Percentiles rank a stretch among this genome's conserved stretches.
Evolutionary conservation across 2,888 invertebrate species (phyloP).

Genomic region (Megastigmus dorsalis): DNA sequence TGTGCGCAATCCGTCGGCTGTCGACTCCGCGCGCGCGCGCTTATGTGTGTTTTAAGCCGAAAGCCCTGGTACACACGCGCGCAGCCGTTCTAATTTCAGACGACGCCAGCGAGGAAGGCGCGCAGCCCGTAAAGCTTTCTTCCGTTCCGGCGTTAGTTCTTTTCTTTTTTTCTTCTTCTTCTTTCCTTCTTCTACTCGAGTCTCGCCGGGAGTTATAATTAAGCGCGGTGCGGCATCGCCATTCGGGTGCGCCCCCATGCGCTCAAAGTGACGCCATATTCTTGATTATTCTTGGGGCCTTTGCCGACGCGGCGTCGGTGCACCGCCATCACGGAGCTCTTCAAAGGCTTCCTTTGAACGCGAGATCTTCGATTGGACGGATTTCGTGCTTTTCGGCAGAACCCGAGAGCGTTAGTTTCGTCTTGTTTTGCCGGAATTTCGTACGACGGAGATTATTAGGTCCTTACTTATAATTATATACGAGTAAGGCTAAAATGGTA

Average conservation of each 20-base stretch:
- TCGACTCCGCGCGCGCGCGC: slow-evolving; percentile 3
- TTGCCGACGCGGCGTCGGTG: slow-evolving; percentile 14
- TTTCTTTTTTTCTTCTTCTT: neutral
- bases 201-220: slow-evolving; percentile 59
- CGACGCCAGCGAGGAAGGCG: slow-evolving; percentile 1
- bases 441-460: too few relatives aligned
- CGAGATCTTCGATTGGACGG: neutral
- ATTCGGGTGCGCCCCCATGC: slow-evolving; percentile 51
- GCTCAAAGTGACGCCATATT: slow-evolving; percentile 56
- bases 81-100: slow-evolving; percentile 56
- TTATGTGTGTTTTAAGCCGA: too few relatives aligned
- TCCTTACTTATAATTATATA: too few relatives aligned
- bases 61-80: too few relatives aligned
- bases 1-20: slow-evolving; percentile 11
- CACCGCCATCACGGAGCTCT: too few relatives aligned
- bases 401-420: too few relatives aligned
- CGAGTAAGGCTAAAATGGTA: too few relatives aligned
- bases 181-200: neutral
- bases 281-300: slow-evolving; percentile 44
- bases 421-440: too few relatives aligned
- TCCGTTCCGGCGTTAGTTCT: slow-evolving; percentile 11
- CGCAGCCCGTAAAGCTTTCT: slow-evolving; percentile 11
- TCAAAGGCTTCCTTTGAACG: slow-evolving; percentile 10
- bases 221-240: slow-evolving; percentile 56
- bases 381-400: neutral